Base-by-base conservation (phyloP, 2,888 invertebrate species). In the Ectemnius lituratus region DNA sequence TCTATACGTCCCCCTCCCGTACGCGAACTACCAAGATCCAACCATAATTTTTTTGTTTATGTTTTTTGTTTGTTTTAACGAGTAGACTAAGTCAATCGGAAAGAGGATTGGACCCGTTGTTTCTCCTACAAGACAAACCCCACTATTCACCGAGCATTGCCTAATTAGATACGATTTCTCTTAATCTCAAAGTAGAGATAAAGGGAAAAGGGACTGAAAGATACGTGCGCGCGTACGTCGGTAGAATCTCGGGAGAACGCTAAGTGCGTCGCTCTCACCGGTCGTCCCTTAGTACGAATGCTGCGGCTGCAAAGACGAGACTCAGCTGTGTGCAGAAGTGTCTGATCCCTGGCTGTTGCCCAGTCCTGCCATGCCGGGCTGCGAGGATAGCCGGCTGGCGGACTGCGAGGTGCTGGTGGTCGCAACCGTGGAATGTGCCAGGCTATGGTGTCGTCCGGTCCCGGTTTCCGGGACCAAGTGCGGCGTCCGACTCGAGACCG, bases 401-500 rank as follows among this genome's bases (percentile, higher is more conserved):
- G 89, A 88, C 74, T 90, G 90, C 27, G 90, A 88, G 49, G 86
- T 82, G 47, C 83, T 78, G 63, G 83, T 74, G 71, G 81, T 76
- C 52, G 65, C 80, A 69, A 79, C 75, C 62, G 83, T 81, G 63
- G 82, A 83, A 70, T 83, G 83, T 59, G 70, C 80, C 72, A 80
- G 71, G 62, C 73, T 74, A 45, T 83, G 83, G 64, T 83, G 81
- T 59, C 76, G 84, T 28, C 90, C 88, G 37, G 94, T 94, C 89
- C 23, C 23, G 80, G 94, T 94, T 89, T 95, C 95, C 60, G 95
- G 95, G 79, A 95, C 94, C 75, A 95, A 93, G 90, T 95, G 95
- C 78, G 94, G 94, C 84, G 95, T 94, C 85, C 95, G 92, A 84
- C 94, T 94, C 85, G 94, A 93, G 82, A 94, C 93, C 72, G 95